Conservation (phyloP, 1,140 invertebrate species). For the Hypsibius dujardini region DNA sequence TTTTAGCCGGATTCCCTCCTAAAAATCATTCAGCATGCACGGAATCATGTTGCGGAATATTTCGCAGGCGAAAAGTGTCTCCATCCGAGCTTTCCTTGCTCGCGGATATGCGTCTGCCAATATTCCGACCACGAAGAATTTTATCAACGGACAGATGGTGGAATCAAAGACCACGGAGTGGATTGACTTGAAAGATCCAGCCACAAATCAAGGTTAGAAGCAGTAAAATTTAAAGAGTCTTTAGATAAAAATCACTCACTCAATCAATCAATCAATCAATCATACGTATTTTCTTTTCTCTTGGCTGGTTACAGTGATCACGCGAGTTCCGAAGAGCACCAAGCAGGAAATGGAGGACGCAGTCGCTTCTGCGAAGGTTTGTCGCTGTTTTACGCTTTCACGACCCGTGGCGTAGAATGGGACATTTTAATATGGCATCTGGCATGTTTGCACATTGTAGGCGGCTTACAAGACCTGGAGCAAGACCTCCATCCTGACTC, state of each 20-base stretch:
- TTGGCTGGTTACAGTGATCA: conserved; percentile 42
- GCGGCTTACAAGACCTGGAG: conserved; percentile 67
- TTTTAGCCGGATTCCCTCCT: no score
- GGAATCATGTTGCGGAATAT: no score
- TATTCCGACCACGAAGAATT: conserved; percentile 56
- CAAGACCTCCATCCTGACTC: conserved; percentile 69
- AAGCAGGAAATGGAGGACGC: conserved; percentile 75
- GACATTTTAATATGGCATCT: background rate
- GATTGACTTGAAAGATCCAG: conserved; percentile 84
- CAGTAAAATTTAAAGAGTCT: background rate
- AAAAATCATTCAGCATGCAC: no score
- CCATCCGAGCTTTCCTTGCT: no score
- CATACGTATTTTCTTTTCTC: background rate
- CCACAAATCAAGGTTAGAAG: conserved; percentile 50
- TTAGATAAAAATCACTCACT: background rate
- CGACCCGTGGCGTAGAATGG: background rate
- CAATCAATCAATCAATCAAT: background rate
- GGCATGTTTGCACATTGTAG: background rate
- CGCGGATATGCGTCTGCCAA: background rate
- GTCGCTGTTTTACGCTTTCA: background rate
- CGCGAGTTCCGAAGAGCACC: conserved; percentile 73
- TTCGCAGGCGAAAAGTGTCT: no score
- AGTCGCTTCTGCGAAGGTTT: conserved; percentile 56
- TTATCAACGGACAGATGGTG: conserved; percentile 82
- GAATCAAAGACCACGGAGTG: conserved; percentile 79